These are phyloP conservation scores for Lichenostomus cassidix DNA, from an alignment of 2,113 vertebrate genomes.

Conservation along the genomic window DNA sequence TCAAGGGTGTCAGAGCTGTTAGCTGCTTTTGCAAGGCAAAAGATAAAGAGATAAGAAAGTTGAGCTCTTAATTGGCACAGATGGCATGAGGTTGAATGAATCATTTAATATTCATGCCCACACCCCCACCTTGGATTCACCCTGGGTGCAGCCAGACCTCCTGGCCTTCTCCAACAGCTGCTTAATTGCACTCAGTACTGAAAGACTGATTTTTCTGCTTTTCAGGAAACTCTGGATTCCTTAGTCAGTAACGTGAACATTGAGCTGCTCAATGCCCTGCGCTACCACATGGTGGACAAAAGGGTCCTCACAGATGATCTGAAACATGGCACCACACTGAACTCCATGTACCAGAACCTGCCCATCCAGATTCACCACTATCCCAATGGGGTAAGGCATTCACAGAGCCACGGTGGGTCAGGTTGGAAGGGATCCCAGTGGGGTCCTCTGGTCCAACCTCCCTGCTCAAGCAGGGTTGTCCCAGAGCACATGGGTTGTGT, in stretches of 20 bases:
- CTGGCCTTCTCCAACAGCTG: not conserved
- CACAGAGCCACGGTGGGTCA: not conserved
- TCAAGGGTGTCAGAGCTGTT: not conserved
- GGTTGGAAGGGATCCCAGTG: not conserved
- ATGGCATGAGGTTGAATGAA: not conserved
- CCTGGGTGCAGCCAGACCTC: not conserved
- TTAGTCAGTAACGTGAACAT: conserved; percentile 98
- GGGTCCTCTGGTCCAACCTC: not conserved
- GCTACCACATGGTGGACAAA: conserved; percentile 94
- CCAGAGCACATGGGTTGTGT: not conserved
- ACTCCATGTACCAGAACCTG: conserved; percentile 97
- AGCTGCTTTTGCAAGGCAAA: not conserved
- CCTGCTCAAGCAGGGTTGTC: not conserved
- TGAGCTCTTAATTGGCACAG: not conserved
- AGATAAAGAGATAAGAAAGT: not conserved
- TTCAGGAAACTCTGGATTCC: conserved; percentile 94
- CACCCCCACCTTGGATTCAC: not conserved
- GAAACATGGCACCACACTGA: conserved; percentile 82
- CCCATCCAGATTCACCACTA: conserved; percentile 94
- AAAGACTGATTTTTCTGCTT: not conserved
- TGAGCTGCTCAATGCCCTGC: conserved; percentile 94
- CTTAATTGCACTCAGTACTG: not conserved
- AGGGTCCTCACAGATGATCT: conserved; percentile 92
- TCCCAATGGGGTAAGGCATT: conserved; percentile 84
- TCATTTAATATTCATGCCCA: not conserved